Base-by-base conservation (phyloP, 2,113 vertebrate species). In the Myrmecophaga tridactyla region DNA sequence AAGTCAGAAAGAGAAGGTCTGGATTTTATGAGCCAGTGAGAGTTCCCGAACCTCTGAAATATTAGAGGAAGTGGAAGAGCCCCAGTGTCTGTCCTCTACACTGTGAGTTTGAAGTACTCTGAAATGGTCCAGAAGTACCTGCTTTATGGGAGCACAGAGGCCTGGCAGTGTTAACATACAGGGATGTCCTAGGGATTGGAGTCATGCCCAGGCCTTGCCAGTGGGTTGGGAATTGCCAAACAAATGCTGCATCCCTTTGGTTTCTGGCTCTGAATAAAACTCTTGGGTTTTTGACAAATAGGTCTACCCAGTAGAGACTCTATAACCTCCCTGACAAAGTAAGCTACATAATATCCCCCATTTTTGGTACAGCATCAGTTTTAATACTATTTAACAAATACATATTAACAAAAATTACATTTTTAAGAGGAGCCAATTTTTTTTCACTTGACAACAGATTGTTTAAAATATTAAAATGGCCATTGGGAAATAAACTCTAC, bases 401-500 rank as follows among this genome's bases (percentile, higher is more conserved):
- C 4, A 14, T 89, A 78, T 51, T 58, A 31, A 77, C 13, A 31
- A 76, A 75, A 94, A 67, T 29, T 77, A 83, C 48, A 10, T 36
- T 94, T 95, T 96, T 80, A 72, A 20, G 20, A 93, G 60, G 48
- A 93, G 20, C 48, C 69, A 89, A 5, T 90, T 86, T 86, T 73
- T 70, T 89, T 78, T n/a, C 73, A 36, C 73, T 86, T 94, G 36
- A 78, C 23, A 70, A 51, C 43, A 65, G 29, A 63, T 78, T 78
- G 6, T 41, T 60, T 92, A 84, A 89, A 93, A 92, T 95, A 93
- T 56, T 84, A 90, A 81, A 67, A 80, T 10, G 7, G 34, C 36
- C 36, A 81, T 27, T 90, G 82, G n/a, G 67, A 94, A 92, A 83
- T 85, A 72, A 1, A 51, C 7, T 48, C 36, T 88, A 36, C 20